Evolutionary conservation across 2,888 invertebrate genomes (phyloP).

Genomic region (Drosophila acutilabella): DNA sequence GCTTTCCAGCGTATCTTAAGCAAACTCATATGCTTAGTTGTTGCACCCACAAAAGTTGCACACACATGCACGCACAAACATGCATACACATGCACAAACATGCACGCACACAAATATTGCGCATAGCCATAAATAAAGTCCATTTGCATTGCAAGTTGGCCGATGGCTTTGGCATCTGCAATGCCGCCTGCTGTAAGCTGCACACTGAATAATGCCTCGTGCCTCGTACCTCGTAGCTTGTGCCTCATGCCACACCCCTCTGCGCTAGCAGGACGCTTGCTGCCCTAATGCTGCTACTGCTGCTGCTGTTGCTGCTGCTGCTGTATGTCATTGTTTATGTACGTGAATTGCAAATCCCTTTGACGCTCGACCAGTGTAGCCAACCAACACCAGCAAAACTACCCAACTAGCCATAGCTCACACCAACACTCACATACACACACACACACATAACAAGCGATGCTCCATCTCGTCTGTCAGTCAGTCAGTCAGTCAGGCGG

Average conservation of each 20-base stretch:
- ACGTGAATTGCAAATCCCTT: constrained; percentile 70
- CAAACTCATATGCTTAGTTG: neutral
- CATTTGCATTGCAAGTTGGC: constrained; percentile 65
- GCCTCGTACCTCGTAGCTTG: neutral
- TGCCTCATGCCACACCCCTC: neutral
- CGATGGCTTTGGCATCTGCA: constrained; percentile 54
- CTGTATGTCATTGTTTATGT: constrained; percentile 68
- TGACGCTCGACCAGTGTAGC: constrained; percentile 40
- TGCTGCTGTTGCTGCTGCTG: constrained; percentile 26
- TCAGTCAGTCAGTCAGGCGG: constrained; percentile 32
- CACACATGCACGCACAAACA: neutral
- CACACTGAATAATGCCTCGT: constrained; percentile 25
- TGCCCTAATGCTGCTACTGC: constrained; percentile 10
- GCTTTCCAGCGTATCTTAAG: neutral
- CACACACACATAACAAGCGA: neutral
- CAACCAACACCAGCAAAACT: constrained; percentile 1
- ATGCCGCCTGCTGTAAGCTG: constrained; percentile 38
- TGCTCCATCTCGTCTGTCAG: constrained; percentile 19
- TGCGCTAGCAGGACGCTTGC: constrained; percentile 10
- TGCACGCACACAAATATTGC: constrained; percentile 25
- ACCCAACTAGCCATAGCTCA: neutral
- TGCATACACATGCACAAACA: neutral
- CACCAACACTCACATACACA: neutral
- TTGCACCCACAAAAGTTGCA: neutral
- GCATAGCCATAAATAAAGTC: constrained; percentile 68